Base-by-base conservation (phyloP, 2,113 vertebrate species). In the Phalacrocorax brasilianus region DNA sequence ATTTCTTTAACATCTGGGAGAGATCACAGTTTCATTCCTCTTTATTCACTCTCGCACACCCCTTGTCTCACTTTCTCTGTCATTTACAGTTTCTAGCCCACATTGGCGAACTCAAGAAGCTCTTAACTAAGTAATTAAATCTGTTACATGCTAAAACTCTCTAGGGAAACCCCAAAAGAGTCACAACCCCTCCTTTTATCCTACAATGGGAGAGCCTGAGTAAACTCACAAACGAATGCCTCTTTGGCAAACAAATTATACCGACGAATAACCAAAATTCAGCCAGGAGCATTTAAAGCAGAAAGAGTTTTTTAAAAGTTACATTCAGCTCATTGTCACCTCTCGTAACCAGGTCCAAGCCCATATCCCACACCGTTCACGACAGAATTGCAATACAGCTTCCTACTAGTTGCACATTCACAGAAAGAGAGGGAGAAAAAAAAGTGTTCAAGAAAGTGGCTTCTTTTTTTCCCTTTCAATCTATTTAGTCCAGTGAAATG, bases 1-100 rank as follows among this genome's bases (percentile, higher is more conserved):
- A 8, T 52, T 65, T 89, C 63, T 82, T 83, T 50, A 95, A 96
- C 95, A 96, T 97, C 94, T 85, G 68, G 93, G 96, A 94, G 89
- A 95, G 58, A 95, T 96, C 88, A 40, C 68, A 89, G 88, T 92
- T 97, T 94, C 90, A 63, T 86, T 93, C 68, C 81, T 82, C 93
- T 95, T 97, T 80, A 61, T 83, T 92, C 92, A 49, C 14, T 33
- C 85, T 65, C 80, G 62, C 24, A 66, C 53, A 91, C 53, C 83
- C 83, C 59, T 90, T 49, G 70, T 72, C 74, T 95, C 59, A 68
- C 52, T 92, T 85, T 76, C 71, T 85, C 75, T 68, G 11, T 62
- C 94, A 35, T 83, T 89, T 59, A 72, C 82, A 92, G 80, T 55
- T 93, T 58, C 56, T 88, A 92, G 59, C 35, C 38, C 62, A 21